Conservation (phyloP, 2,113 vertebrate genomes). For the Sorex fumeus region DNA sequence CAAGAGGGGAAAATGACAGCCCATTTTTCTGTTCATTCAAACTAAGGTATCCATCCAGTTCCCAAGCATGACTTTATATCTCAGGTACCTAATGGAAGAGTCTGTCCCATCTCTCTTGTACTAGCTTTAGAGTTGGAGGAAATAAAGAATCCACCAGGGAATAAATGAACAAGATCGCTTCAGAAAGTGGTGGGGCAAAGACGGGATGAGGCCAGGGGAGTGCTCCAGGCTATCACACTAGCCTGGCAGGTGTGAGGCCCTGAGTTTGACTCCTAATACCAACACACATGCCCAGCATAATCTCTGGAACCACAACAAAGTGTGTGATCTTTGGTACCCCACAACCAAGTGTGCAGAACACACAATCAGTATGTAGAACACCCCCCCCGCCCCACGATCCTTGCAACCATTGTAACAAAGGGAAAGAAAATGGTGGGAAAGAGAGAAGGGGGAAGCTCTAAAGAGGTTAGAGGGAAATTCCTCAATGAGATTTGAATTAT, state of each 20-base stretch:
- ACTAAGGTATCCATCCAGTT: background rate
- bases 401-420: too few species aligned
- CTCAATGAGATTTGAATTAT: background rate
- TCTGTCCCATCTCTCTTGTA: background rate
- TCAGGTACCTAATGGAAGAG: background rate
- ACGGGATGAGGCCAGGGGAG: background rate
- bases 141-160: background rate
- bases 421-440: background rate
- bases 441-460: background rate
- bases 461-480: background rate
- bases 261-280: background rate
- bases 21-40: conserved; percentile 15
- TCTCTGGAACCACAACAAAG: too few species aligned
- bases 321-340: too few species aligned
- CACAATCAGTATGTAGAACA: too few species aligned
- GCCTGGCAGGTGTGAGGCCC: background rate
- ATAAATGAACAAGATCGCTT: background rate
- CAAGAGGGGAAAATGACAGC: background rate
- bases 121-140: background rate
- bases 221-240: background rate
- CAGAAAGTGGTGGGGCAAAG: background rate
- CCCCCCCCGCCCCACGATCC: too few species aligned
- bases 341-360: too few species aligned
- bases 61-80: background rate
- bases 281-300: background rate